Evolutionary conservation across 2,113 vertebrate genomes (phyloP).

Genomic region (Sula dactylatra): DNA sequence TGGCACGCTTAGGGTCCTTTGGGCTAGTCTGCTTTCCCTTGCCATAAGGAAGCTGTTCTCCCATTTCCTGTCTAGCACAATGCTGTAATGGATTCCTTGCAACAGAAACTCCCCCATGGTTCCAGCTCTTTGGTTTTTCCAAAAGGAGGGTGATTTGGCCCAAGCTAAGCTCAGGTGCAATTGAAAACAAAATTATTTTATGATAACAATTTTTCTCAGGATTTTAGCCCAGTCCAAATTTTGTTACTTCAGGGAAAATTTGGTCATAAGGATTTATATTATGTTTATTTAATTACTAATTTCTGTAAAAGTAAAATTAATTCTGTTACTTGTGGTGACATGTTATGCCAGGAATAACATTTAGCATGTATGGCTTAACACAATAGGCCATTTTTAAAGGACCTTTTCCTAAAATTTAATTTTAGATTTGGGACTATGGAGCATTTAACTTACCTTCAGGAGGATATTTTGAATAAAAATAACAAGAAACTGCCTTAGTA

Average conservation of each 20-base stretch:
- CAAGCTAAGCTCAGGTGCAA: background rate
- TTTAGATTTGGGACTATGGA: constrained; percentile 43
- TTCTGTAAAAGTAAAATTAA: constrained; percentile 58
- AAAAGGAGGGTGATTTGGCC: background rate
- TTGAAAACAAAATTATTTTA: background rate
- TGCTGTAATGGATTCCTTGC: background rate
- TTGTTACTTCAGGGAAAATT: background rate
- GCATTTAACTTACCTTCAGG: constrained; percentile 46
- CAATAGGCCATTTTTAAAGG: constrained; percentile 26
- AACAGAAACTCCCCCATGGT: background rate
- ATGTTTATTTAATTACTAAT: constrained; percentile 59
- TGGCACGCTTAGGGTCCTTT: background rate
- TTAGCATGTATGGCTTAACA: constrained; percentile 23
- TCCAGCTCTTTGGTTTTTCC: background rate
- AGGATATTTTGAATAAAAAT: constrained; percentile 69
- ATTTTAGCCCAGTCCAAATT: background rate
- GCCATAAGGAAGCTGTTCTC: background rate
- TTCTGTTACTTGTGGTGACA: background rate
- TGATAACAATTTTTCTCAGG: background rate
- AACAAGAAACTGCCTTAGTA: constrained; percentile 54
- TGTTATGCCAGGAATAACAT: constrained; percentile 54
- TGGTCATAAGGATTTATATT: background rate
- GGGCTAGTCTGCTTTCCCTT: background rate
- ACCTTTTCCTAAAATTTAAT: constrained; percentile 51
- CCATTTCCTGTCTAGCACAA: background rate